These are phyloP conservation scores for Apotomis capreana DNA, from an alignment of 2,888 invertebrate genomes.

Conservation along the genomic window DNA sequence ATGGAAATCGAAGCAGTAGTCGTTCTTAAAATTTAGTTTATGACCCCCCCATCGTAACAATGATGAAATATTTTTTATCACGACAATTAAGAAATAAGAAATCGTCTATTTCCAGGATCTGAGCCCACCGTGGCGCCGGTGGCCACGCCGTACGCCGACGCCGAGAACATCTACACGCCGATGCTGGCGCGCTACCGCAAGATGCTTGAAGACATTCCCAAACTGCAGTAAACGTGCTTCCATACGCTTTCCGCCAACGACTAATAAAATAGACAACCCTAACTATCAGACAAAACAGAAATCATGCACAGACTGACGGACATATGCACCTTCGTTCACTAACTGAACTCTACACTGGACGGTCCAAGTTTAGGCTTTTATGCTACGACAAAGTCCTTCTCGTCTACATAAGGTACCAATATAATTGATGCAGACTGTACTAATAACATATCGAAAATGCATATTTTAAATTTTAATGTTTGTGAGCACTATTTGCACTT, in stretches of 20 bases:
- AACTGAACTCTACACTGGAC: no score
- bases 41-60: no score
- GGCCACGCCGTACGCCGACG: constrained; percentile 89
- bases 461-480: background rate
- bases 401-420: background rate
- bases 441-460: background rate
- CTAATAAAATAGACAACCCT: no score
- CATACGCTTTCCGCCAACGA: background rate
- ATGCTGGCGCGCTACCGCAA: constrained; percentile 87
- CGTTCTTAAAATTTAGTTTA: no score
- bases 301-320: no score
- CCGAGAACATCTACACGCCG: constrained; percentile 87
- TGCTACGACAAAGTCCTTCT: background rate
- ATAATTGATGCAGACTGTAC: background rate
- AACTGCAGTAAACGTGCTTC: constrained; percentile 48
- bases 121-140: constrained; percentile 72
- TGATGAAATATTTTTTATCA: no score
- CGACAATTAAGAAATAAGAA: no score
- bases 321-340: no score
- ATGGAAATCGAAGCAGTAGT: no score
- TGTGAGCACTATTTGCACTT: background rate
- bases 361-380: no score
- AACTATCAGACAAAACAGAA: no score
- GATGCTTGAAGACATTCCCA: constrained; percentile 64
- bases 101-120: constrained; percentile 54